A percentile compares a stretch with the other conserved stretches of the same genome.
Conservation (phyloP, 1,140 invertebrate species). For the Polyergus mexicanus region DNA sequence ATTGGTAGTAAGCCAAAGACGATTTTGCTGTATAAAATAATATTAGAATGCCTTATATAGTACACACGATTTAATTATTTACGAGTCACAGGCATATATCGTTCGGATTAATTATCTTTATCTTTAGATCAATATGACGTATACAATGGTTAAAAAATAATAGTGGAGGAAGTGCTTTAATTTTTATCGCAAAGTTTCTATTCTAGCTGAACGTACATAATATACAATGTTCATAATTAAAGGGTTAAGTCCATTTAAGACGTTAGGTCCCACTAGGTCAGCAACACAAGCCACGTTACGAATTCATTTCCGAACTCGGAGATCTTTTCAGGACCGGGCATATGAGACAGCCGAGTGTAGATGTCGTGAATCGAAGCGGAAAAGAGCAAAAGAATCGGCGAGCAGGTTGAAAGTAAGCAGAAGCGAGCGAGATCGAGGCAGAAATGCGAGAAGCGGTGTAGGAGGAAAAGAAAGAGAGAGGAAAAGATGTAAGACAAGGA, state of each 20-base stretch:
- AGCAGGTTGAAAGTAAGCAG: slow-evolving; percentile 22
- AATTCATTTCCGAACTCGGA: slow-evolving; percentile 44
- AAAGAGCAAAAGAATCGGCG: slow-evolving; percentile 62
- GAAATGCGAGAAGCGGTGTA: slow-evolving; percentile 47
- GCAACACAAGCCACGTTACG: slow-evolving; percentile 26
- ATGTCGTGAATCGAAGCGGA: slow-evolving; percentile 58
- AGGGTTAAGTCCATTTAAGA: slow-evolving; percentile 11
- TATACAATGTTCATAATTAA: not conserved
- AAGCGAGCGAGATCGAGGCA: slow-evolving; percentile 43
- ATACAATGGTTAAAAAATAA: not conserved
- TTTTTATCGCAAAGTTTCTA: not conserved
- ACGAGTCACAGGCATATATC: not conserved
- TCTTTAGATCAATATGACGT: not conserved
- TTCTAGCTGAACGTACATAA: not conserved
- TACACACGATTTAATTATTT: not conserved
- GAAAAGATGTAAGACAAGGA: slow-evolving; percentile 36
- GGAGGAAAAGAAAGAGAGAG: slow-evolving; percentile 44
- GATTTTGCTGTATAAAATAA: no score
- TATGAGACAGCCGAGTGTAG: slow-evolving; percentile 45
- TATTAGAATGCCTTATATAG: not conserved
- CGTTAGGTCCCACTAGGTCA: slow-evolving; percentile 36
- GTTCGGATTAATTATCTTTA: not conserved
- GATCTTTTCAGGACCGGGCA: slow-evolving; percentile 45
- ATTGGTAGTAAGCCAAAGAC: no score
- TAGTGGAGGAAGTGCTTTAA: not conserved